These are phyloP conservation scores for Dipodomys stephensi DNA, from an alignment of 2,113 vertebrate genomes.

Conservation along the genomic window DNA sequence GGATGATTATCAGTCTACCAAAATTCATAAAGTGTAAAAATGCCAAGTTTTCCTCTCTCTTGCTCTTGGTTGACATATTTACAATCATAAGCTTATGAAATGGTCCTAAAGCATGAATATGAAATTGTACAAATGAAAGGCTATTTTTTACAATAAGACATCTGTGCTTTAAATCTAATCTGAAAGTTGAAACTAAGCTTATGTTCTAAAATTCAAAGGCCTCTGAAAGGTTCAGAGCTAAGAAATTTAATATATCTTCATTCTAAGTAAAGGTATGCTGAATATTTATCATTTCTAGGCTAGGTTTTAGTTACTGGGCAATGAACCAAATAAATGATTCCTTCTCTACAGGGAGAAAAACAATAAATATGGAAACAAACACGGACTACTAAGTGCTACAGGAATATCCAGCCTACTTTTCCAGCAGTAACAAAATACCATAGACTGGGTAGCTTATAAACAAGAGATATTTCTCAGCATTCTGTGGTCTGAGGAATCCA, in stretches of 20 bases:
- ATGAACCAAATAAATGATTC: neutral
- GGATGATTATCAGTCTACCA: neutral
- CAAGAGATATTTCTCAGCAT: neutral
- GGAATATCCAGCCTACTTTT: neutral
- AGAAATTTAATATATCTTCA: neutral
- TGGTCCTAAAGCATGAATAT: constrained; percentile 3
- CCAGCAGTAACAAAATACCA: neutral
- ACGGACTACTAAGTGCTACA: neutral
- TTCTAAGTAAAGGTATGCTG: too few species aligned
- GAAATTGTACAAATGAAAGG: neutral
- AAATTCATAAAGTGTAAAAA: constrained; percentile 27
- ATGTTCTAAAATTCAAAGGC: constrained; percentile 2
- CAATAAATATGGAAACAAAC: neutral
- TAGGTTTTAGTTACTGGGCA: neutral
- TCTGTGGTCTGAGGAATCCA: neutral
- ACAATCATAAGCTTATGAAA: constrained; percentile 4
- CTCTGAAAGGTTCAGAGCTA: neutral
- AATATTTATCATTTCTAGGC: neutral
- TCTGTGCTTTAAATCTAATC: neutral
- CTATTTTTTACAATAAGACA: constrained; percentile 4
- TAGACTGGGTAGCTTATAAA: neutral
- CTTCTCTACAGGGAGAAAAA: neutral
- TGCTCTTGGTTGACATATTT: neutral
- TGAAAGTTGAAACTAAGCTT: constrained; percentile 14
- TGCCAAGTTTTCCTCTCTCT: neutral